phyloP scores from a whole-genome alignment of 2,113 vertebrate species.

The Cottus gobio region DNA sequence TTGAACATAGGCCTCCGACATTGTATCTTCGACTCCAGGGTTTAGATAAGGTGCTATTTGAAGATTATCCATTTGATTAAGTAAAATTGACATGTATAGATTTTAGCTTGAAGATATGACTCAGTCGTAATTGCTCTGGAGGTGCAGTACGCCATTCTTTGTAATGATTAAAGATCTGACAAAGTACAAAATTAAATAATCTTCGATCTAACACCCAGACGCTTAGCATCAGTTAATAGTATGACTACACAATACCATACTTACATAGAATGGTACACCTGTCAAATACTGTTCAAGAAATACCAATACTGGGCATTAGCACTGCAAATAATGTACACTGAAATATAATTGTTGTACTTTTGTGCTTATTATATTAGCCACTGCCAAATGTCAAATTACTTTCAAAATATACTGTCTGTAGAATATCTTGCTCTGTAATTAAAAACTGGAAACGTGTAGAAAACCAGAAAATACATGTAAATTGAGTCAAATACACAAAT shows the following conservation, averaged over 20 bases:
- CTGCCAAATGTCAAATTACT: neutral
- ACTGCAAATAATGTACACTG: neutral
- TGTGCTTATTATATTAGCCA: neutral
- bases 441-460: neutral
- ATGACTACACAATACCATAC: constrained; percentile 4
- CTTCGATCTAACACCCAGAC: neutral
- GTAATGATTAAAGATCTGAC: constrained; percentile 32
- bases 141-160: neutral
- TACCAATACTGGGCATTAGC: neutral
- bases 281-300: constrained; percentile 4
- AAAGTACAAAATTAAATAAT: constrained; percentile 22
- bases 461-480: neutral
- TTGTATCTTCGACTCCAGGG: neutral
- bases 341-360: neutral
- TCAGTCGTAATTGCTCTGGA: constrained; percentile 33
- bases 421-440: neutral
- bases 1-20: neutral
- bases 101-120: constrained; percentile 18
- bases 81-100: neutral
- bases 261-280: neutral
- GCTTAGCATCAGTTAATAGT: constrained; percentile 10
- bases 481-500: neutral
- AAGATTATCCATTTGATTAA: neutral
- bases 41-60: neutral
- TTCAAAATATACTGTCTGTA: neutral